Conservation (phyloP, 2,113 vertebrate species). For the Lepus europaeus region DNA sequence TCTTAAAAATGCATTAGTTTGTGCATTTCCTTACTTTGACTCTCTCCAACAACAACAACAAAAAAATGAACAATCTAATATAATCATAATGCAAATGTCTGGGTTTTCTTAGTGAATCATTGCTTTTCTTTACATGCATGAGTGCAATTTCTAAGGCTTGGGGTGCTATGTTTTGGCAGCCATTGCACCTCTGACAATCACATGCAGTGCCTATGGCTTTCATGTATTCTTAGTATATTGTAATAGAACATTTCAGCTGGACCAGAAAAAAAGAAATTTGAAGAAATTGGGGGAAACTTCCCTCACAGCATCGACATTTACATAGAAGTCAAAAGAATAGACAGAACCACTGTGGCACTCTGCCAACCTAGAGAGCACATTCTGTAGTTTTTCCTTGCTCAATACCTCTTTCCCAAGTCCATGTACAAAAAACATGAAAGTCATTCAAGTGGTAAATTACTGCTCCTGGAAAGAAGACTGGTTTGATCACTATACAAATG, state of each 20-base stretch:
- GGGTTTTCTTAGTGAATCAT: neutral
- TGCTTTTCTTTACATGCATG: neutral
- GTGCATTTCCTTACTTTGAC: neutral
- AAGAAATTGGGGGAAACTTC: neutral
- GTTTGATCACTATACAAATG: constrained; percentile 34
- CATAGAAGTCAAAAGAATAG: neutral
- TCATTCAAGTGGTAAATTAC: constrained; percentile 56
- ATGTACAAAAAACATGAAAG: neutral
- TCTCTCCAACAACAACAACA: neutral
- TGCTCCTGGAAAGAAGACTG: neutral
- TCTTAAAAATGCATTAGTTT: neutral
- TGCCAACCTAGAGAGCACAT: neutral
- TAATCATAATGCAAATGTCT: neutral
- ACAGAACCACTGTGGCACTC: neutral
- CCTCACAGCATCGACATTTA: neutral
- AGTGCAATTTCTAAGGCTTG: neutral
- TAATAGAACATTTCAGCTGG: neutral
- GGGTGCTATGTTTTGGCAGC: neutral
- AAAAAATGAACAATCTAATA: neutral
- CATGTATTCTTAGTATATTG: neutral
- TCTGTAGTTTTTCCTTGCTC: neutral
- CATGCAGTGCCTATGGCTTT: neutral
- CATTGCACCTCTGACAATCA: constrained; percentile 8
- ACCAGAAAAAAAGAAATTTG: neutral
- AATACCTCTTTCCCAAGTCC: neutral